These are phyloP conservation scores for Lepisosteus oculatus DNA, from an alignment of 2,113 vertebrate genomes.

Conservation along the genomic window DNA sequence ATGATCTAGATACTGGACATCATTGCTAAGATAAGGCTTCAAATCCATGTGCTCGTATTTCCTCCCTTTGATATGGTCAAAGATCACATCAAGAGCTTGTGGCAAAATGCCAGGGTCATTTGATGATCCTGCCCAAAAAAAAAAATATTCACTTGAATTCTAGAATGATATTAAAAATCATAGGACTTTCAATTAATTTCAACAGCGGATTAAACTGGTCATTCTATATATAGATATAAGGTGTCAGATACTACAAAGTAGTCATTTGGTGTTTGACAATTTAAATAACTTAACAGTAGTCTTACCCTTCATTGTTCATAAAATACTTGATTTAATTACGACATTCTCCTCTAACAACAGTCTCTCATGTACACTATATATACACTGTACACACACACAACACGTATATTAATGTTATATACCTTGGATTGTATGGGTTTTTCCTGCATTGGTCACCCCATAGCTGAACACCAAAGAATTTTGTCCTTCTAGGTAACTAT, in stretches of 20 bases:
- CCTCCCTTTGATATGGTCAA: slow-evolving; percentile 60
- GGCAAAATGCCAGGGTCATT: slow-evolving; percentile 81
- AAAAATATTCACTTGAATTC: background rate
- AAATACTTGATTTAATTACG: too few species aligned
- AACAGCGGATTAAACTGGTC: too few species aligned
- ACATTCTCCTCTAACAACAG: too few species aligned
- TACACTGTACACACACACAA: background rate
- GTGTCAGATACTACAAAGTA: too few species aligned
- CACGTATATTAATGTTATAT: background rate
- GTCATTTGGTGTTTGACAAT: too few species aligned
- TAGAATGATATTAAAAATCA: too few species aligned
- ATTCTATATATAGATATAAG: too few species aligned
- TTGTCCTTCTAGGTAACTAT: slow-evolving; percentile 67
- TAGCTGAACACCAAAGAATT: slow-evolving; percentile 84
- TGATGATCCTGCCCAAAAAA: slow-evolving; percentile 59
- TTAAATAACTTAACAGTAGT: too few species aligned
- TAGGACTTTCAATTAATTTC: too few species aligned
- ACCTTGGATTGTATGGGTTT: slow-evolving; percentile 88
- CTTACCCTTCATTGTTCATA: too few species aligned
- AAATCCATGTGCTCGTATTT: slow-evolving; percentile 76
- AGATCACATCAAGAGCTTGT: slow-evolving; percentile 71
- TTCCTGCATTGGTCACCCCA: slow-evolving; percentile 85
- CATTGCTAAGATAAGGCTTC: slow-evolving; percentile 73
- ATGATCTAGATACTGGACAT: slow-evolving; percentile 65
- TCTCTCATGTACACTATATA: too few species aligned